These are phyloP conservation scores for Phyllotreta cruciferae DNA, from an alignment of 2,888 invertebrate species.

Conservation along the genomic window DNA sequence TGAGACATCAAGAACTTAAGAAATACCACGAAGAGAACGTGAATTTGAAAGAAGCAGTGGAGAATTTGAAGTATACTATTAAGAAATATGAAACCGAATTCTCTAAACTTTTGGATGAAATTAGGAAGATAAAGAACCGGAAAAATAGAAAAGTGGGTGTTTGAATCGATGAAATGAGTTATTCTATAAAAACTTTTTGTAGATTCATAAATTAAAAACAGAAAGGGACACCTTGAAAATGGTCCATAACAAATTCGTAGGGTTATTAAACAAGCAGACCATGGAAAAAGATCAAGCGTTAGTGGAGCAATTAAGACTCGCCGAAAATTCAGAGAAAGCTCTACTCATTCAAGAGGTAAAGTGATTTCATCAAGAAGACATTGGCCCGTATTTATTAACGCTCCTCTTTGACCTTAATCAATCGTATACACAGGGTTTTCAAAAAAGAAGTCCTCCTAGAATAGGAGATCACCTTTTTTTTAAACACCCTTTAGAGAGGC, in stretches of 20 bases:
- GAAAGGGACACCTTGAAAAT: constrained; percentile 52
- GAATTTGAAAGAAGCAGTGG: constrained; percentile 46
- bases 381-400: too few relatives aligned
- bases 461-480: too few relatives aligned
- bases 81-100: constrained; percentile 43
- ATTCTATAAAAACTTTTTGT: constrained; percentile 31
- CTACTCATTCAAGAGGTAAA: constrained; percentile 51
- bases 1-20: constrained; percentile 51
- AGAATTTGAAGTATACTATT: constrained; percentile 43
- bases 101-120: constrained; percentile 46
- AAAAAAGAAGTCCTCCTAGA: too few relatives aligned
- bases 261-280: constrained; percentile 51
- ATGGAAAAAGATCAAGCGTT: constrained; percentile 52
- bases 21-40: constrained; percentile 52
- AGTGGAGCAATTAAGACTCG: constrained; percentile 43
- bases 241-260: constrained; percentile 53
- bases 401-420: neutral
- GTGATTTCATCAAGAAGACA: too few relatives aligned
- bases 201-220: constrained; percentile 49
- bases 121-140: constrained; percentile 47
- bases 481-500: too few relatives aligned
- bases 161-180: neutral
- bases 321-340: constrained; percentile 47
- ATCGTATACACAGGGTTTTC: too few relatives aligned
- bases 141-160: constrained; percentile 49